These are phyloP conservation scores for Stenchaetothrips biformis DNA, from an alignment of 2,888 invertebrate genomes.

Conservation along the genomic window DNA sequence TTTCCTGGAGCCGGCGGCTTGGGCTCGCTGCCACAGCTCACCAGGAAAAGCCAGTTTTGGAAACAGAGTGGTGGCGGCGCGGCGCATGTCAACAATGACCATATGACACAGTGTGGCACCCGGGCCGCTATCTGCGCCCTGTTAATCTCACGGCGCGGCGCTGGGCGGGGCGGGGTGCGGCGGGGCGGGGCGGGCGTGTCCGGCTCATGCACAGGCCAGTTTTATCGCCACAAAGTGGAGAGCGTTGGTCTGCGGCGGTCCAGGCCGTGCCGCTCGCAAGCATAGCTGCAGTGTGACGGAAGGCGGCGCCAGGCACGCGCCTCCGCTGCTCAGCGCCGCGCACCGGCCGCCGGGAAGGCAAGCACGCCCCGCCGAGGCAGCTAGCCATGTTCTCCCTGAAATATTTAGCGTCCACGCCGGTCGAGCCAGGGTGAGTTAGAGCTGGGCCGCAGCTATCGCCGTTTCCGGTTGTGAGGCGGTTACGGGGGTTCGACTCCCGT, in stretches of 20 bases:
- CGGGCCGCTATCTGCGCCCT: not conserved
- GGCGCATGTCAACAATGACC: too few species aligned
- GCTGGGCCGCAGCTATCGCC: too few species aligned
- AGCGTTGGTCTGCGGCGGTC: not conserved
- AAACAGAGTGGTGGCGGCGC: too few species aligned
- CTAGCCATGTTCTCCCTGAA: constrained; percentile 14
- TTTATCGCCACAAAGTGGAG: not conserved
- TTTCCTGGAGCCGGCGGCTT: too few species aligned
- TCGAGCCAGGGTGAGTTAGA: not conserved
- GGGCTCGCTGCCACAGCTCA: too few species aligned
- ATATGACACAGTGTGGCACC: too few species aligned
- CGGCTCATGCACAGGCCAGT: not conserved
- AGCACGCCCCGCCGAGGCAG: not conserved
- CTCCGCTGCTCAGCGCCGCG: not conserved
- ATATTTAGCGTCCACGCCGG: not conserved
- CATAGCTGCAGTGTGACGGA: not conserved
- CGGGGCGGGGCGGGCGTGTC: not conserved
- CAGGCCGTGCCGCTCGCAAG: not conserved
- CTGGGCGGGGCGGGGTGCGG: not conserved
- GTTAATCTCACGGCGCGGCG: not conserved
- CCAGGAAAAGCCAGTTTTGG: too few species aligned
- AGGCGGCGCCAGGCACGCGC: not conserved
- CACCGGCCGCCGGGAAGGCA: not conserved
- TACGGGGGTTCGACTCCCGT: too few species aligned
- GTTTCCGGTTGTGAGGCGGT: too few species aligned